Percentiles rank a stretch among this genome's conserved stretches.
These are phyloP conservation scores for Todus mexicanus DNA, from an alignment of 2,797 vertebrate genomes.

Conservation along the genomic window DNA sequence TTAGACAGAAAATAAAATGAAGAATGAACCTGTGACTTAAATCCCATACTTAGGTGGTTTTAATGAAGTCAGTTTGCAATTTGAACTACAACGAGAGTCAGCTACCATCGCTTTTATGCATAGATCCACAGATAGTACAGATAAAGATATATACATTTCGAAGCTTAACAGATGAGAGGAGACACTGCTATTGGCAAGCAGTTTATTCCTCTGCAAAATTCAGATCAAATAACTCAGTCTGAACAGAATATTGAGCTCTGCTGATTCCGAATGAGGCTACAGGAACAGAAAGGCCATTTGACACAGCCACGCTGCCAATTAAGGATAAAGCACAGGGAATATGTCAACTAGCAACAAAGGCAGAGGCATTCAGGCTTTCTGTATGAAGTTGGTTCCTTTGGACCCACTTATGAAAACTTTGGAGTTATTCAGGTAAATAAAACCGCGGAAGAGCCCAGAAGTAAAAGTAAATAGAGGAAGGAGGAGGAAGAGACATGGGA, in stretches of 20 bases:
- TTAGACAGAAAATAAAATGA: conserved; percentile 9
- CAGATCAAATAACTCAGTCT: conserved; percentile 44
- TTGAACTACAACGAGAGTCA: not conserved
- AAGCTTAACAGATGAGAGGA: conserved; percentile 6
- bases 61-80: not conserved
- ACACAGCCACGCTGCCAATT: conserved; percentile 49
- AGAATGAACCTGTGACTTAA: not conserved
- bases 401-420: conserved; percentile 33
- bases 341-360: conserved; percentile 33
- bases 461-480: not conserved
- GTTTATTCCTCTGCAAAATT: conserved; percentile 51
- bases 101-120: not conserved
- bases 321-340: conserved; percentile 41
- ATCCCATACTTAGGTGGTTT: not conserved
- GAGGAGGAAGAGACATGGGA: not conserved
- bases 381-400: conserved; percentile 33
- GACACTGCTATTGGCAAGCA: conserved; percentile 23
- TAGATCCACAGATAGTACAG: not conserved
- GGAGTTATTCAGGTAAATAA: conserved; percentile 38
- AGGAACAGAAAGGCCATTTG: conserved; percentile 31
- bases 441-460: conserved; percentile 2
- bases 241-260: conserved; percentile 23
- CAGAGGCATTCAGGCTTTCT: not conserved
- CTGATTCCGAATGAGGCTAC: conserved; percentile 1
- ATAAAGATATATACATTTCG: not conserved